phyloP scores from a whole-genome alignment of 1,140 invertebrate species.

The Rhizoglyphus robini region DNA sequence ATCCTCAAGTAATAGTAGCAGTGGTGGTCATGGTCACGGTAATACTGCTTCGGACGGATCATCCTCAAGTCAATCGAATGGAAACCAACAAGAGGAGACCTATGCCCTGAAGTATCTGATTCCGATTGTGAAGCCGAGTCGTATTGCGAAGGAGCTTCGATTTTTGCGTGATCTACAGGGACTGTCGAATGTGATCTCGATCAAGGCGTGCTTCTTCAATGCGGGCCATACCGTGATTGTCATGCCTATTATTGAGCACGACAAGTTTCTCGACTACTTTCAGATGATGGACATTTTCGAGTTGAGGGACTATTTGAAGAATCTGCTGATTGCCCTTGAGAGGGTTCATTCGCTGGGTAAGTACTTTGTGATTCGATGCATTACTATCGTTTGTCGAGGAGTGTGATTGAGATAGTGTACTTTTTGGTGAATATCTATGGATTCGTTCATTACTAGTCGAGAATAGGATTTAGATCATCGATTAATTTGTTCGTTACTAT shows the following conservation, averaged over 20 bases:
- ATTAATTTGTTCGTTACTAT: too few relatives aligned
- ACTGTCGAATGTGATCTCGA: conserved; percentile 60
- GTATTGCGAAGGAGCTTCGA: conserved; percentile 28
- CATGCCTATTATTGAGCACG: conserved; percentile 76
- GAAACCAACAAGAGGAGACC: conserved; percentile 10
- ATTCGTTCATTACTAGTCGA: too few relatives aligned
- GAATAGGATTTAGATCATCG: too few relatives aligned
- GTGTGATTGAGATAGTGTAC: too few relatives aligned
- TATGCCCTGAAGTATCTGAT: conserved; percentile 29
- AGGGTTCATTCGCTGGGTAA: conserved; percentile 71
- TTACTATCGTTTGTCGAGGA: too few relatives aligned
- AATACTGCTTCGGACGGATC: neutral
- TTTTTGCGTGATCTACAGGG: conserved; percentile 41
- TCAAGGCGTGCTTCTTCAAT: conserved; percentile 60
- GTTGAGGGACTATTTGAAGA: conserved; percentile 62
- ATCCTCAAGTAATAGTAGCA: too few relatives aligned
- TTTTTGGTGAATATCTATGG: too few relatives aligned
- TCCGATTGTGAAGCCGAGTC: conserved; percentile 27
- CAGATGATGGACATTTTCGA: conserved; percentile 43
- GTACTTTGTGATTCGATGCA: too few relatives aligned
- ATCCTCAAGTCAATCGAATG: neutral
- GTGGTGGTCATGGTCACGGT: too few relatives aligned
- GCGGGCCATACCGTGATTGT: conserved; percentile 68
- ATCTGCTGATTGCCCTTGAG: conserved; percentile 58
- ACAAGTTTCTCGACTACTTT: conserved; percentile 59